phyloP scores from a whole-genome alignment of 2,113 vertebrate genomes.

The Todiramphus chloris region DNA sequence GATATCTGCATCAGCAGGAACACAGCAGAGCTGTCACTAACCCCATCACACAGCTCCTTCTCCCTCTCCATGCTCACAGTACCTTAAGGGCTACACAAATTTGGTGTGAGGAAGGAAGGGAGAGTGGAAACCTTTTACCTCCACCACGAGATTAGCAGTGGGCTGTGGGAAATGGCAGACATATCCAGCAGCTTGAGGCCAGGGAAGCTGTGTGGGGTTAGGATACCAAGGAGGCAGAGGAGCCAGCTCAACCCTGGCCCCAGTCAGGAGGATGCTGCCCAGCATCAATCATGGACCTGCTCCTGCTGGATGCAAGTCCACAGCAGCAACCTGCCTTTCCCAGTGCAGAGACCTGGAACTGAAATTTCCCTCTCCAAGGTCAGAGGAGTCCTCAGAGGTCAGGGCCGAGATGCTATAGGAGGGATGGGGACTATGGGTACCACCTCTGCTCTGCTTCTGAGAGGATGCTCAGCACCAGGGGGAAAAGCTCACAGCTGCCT shows the following conservation, averaged over 20 bases:
- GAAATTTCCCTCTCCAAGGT: background rate
- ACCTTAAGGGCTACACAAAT: slow-evolving; percentile 58
- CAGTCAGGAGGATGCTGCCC: background rate
- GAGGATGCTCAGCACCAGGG: background rate
- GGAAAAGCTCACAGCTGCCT: background rate
- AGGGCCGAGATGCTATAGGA: background rate
- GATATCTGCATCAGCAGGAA: slow-evolving; percentile 21
- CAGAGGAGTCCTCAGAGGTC: fast-evolving
- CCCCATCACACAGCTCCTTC: background rate
- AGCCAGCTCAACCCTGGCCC: background rate
- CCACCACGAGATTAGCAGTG: background rate
- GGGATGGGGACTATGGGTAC: fast-evolving
- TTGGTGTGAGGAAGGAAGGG: background rate
- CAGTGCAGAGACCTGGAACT: background rate
- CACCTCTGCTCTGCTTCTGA: background rate
- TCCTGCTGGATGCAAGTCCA: background rate
- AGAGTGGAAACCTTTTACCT: background rate
- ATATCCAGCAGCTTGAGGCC: background rate
- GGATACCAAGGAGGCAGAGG: background rate
- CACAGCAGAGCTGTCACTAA: background rate
- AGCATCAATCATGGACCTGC: background rate
- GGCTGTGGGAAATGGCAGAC: background rate
- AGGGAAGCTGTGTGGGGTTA: background rate
- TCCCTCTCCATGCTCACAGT: background rate
- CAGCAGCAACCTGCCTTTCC: background rate